phyloP scores from a whole-genome alignment of 2,797 vertebrate species.

The Sebastiscus tertius region DNA sequence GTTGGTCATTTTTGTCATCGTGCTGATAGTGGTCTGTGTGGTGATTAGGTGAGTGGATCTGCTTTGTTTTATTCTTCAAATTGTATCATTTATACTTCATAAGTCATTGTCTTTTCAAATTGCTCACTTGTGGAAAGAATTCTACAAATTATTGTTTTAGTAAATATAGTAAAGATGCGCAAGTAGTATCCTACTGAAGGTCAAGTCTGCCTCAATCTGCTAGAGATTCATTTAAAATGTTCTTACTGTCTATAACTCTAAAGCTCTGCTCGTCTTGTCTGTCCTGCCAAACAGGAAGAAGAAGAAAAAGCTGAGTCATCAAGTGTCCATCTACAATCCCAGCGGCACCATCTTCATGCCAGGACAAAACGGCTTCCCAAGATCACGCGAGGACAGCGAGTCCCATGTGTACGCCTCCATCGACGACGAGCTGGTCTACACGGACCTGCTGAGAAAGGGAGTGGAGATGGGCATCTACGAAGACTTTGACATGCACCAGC shows the following conservation, averaged over 20 bases:
- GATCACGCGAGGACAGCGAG: slow-evolving; percentile 78
- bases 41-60: slow-evolving; percentile 84
- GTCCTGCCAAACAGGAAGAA: slow-evolving; percentile 71
- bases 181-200: neutral
- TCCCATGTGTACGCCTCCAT: slow-evolving; percentile 90
- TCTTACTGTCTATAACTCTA: neutral
- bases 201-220: neutral
- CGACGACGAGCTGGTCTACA: slow-evolving; percentile 91
- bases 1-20: slow-evolving; percentile 55
- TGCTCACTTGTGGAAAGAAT: neutral
- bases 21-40: slow-evolving; percentile 80
- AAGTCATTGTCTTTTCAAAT: neutral
- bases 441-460: slow-evolving; percentile 84
- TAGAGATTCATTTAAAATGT: neutral
- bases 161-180: neutral
- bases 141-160: neutral
- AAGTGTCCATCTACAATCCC: slow-evolving; percentile 87
- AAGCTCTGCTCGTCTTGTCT: neutral
- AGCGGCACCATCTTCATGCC: slow-evolving; percentile 81
- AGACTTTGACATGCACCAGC: slow-evolving; percentile 78
- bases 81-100: neutral
- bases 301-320: slow-evolving; percentile 71
- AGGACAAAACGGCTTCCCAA: slow-evolving; percentile 65
- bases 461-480: slow-evolving; percentile 39
- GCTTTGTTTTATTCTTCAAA: neutral